These are phyloP conservation scores for Aporophyla lueneburgensis DNA, from an alignment of 2,888 invertebrate species.

Conservation along the genomic window DNA sequence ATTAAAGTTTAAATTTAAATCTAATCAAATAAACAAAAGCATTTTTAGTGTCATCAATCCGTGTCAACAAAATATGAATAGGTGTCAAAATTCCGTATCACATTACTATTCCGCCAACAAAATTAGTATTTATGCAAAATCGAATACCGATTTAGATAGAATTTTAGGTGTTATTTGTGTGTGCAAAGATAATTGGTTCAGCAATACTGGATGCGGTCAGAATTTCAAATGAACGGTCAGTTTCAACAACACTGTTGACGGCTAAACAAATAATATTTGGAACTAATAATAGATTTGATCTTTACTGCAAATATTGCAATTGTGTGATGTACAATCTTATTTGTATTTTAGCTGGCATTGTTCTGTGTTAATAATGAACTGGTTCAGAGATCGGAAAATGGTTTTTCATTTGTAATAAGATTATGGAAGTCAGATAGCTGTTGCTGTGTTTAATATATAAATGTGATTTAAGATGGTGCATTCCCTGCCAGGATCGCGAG, in stretches of 20 bases:
- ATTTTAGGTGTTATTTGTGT: slow-evolving; percentile 46
- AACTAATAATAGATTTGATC: slow-evolving; percentile 56
- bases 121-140: slow-evolving; percentile 46
- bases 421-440: too few species aligned
- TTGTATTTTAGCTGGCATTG: background rate
- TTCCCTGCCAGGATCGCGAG: too few species aligned
- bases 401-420: background rate
- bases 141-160: slow-evolving; percentile 44
- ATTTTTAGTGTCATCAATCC: background rate
- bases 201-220: slow-evolving; percentile 39
- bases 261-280: slow-evolving; percentile 26
- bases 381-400: background rate
- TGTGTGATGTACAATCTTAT: slow-evolving; percentile 15
- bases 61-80: background rate
- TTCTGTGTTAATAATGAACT: slow-evolving; percentile 9
- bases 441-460: background rate
- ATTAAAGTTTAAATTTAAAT: background rate
- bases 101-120: slow-evolving; percentile 20
- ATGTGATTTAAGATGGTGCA: too few species aligned
- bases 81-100: slow-evolving; percentile 19
- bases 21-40: background rate
- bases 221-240: slow-evolving; percentile 41
- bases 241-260: slow-evolving; percentile 32
- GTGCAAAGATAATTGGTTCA: slow-evolving; percentile 53
- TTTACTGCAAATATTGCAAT: slow-evolving; percentile 46